phyloP scores from a whole-genome alignment of 2,797 vertebrate species.

The Myotis daubentonii region DNA sequence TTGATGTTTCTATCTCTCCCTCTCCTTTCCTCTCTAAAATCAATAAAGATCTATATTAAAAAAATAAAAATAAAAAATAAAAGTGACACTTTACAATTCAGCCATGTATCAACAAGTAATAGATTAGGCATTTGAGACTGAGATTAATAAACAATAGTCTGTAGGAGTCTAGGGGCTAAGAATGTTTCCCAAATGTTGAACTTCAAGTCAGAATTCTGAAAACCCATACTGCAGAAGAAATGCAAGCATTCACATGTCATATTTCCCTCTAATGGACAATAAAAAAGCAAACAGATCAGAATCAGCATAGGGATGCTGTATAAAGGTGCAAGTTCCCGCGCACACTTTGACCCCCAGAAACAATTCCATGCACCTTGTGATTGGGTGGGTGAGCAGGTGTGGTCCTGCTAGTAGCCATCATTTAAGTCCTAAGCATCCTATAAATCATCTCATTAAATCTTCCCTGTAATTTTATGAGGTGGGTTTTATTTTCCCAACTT shows the following conservation, averaged over 20 bases:
- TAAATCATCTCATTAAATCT: background rate
- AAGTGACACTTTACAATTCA: background rate
- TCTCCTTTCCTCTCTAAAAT: too few relatives aligned
- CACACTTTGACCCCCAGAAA: background rate
- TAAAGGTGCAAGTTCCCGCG: background rate
- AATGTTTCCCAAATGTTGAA: background rate
- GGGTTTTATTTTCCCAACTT: background rate
- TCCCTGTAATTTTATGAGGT: background rate
- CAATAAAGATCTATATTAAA: too few relatives aligned
- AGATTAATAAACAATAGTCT: background rate
- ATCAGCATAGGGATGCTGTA: background rate
- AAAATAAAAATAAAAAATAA: background rate
- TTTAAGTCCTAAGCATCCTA: background rate
- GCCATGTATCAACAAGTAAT: background rate
- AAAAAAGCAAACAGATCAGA: background rate
- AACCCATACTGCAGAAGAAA: background rate
- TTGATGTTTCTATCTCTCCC: too few relatives aligned
- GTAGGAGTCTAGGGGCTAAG: background rate
- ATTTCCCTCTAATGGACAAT: background rate
- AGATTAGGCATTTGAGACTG: background rate
- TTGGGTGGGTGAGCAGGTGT: background rate
- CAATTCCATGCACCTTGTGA: background rate
- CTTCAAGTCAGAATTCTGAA: slow-evolving; percentile 2
- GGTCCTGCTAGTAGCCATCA: background rate
- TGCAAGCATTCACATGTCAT: background rate